Conservation (phyloP, 2,888 invertebrate genomes). For the Aspidiotus destructor region DNA sequence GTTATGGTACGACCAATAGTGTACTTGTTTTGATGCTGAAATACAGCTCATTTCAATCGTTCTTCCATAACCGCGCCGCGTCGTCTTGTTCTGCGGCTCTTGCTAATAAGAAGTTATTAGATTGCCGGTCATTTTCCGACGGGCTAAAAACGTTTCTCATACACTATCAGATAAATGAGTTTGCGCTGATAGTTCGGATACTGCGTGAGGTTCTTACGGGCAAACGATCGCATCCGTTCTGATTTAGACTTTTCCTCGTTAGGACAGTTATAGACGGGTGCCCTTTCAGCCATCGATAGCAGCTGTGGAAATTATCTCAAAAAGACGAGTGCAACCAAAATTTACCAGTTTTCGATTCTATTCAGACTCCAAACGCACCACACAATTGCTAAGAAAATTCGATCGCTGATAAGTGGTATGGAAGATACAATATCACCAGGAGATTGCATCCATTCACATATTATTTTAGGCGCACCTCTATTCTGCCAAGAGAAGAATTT, state of each 20-base stretch:
- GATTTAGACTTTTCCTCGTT: slow-evolving; percentile 24
- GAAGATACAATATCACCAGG: no score
- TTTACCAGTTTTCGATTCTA: no score
- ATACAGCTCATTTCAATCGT: slow-evolving; percentile 26
- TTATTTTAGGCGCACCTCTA: no score
- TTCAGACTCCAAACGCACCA: no score
- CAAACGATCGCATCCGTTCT: slow-evolving; percentile 23
- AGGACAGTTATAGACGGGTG: not conserved
- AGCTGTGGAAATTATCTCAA: no score
- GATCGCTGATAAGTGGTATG: no score
- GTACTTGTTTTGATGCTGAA: slow-evolving; percentile 27
- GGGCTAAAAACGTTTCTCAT: slow-evolving; percentile 25
- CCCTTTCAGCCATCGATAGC: no score
- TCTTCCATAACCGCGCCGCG: slow-evolving; percentile 11
- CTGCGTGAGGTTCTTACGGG: slow-evolving; percentile 24
- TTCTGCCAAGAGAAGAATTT: no score
- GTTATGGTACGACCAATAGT: slow-evolving; percentile 31
- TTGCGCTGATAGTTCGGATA: not conserved
- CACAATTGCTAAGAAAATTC: no score
- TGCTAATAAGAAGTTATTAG: slow-evolving; percentile 30
- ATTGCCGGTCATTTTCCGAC: slow-evolving; percentile 28
- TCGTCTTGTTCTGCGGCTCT: slow-evolving; percentile 8
- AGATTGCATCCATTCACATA: no score
- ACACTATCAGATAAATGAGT: not conserved
- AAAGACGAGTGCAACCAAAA: no score